phyloP scores from a whole-genome alignment of 2,888 invertebrate genomes.

The Plagiodera versicolora region DNA sequence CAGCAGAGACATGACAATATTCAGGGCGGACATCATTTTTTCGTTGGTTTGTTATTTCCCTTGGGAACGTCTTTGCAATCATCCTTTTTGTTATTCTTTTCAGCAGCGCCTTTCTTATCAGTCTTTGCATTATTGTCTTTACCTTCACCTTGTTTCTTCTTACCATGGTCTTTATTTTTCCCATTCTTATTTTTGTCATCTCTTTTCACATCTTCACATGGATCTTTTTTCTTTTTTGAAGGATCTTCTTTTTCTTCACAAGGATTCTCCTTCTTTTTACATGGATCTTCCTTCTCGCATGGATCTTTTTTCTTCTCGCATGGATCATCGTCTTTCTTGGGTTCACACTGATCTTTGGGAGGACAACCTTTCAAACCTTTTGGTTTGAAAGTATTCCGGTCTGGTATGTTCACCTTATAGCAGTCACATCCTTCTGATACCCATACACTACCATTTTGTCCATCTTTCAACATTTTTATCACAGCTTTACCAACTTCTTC shows the following conservation, averaged over 20 bases:
- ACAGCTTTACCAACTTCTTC: slow-evolving; percentile 49
- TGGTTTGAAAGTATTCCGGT: slow-evolving; percentile 33
- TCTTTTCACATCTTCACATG: neutral
- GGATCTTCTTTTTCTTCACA: slow-evolving; percentile 18
- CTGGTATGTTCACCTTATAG: slow-evolving; percentile 44
- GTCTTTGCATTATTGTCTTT: slow-evolving; percentile 1
- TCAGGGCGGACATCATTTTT: neutral
- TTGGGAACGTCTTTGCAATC: neutral
- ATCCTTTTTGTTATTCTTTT: slow-evolving; percentile 1
- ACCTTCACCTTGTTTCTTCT: slow-evolving; percentile 6
- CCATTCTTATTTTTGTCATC: neutral
- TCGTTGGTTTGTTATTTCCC: neutral
- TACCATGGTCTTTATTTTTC: neutral
- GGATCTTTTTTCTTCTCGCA: slow-evolving; percentile 29
- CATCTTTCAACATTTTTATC: slow-evolving; percentile 49
- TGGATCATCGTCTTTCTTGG: slow-evolving; percentile 15
- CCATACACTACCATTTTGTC: slow-evolving; percentile 60
- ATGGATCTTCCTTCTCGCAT: slow-evolving; percentile 23
- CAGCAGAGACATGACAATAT: neutral
- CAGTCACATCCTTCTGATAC: slow-evolving; percentile 52
- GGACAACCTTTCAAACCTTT: neutral
- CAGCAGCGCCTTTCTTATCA: neutral
- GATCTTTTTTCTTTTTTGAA: slow-evolving; percentile 12
- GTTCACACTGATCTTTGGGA: neutral
- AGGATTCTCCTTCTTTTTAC: slow-evolving; percentile 1